Evolutionary conservation across 2,888 invertebrate species (phyloP), one percentile per base, ranked within the genome.

Genomic region (Eumerus sabulonum): DNA sequence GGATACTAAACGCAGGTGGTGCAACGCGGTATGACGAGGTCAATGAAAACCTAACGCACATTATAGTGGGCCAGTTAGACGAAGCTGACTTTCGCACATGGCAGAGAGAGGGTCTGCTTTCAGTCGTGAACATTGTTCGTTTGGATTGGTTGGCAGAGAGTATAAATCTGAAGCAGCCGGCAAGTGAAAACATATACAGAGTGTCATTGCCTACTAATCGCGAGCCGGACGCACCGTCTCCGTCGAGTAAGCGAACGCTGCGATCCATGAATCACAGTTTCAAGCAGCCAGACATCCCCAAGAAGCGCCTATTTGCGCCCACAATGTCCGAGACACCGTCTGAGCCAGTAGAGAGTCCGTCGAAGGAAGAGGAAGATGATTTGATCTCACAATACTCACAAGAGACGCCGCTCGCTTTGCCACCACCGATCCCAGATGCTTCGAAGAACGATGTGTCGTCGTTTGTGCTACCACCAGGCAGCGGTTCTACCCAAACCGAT

Each of bases 21-120:
- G 97, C 95, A 19, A 94, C 94, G 14, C 91, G 96, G 62, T 92
- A 94, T 85, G 94, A 94, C 85, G 92, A 92, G 60, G 91, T 96
- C 44, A 93, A 93, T 83, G 94, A 94, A 77, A 92, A 94, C 73
- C 90, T 95, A 1, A 95, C 96, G 0, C 98, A 98, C 88, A 92
- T 95, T 1, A 92, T 97, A 38, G 91, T 95, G 1, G 94, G 93
- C 0, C 92, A 93, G 77, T 86, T 90, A 7, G 86, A 90, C 9
- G 88, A 89, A 27, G 84, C 84, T 1, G 92, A 92, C 82, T 85
- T 91, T 0, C 89, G 90, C 1, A 51, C 84, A 60, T 87, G 88
- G 85, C 85, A 86, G 57, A 77, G 73, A 3, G 85, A 86, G 18
- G 85, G 84, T 0, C 60, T 86, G 0, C 47, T 76, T 51, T 60